Evolutionary conservation across 1,140 invertebrate species (phyloP), one percentile per base, ranked within the genome.

Genomic region (Aphelinus certus): DNA sequence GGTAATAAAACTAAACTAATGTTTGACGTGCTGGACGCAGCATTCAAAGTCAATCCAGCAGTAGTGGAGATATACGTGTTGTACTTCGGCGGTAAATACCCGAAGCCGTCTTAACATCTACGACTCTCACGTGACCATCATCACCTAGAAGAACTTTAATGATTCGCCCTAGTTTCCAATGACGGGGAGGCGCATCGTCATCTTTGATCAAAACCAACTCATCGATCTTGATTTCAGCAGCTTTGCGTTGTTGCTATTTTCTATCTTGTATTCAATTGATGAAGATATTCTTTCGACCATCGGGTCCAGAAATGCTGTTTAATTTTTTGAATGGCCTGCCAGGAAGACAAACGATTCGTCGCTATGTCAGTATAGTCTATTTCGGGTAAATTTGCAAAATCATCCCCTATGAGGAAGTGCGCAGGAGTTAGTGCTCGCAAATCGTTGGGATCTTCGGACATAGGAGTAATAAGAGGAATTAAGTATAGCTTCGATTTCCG

Each of bases 401-500:
- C 6, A 6, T 42, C 10, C 6, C 63, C 63, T n/a, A 65, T 65
- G 3, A 65, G 26, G n/a, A 65, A n/a, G n/a, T 65, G 63, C 6
- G 7, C 63, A 42, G 63, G 47, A 49, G 47, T 49, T 9, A 67
- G 7, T 3, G 67, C 45, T 51, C 42, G 2, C 9, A 49, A 45
- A 69, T 69, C 67, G 48, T 58, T 71, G 3, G 80, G 78, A 55
- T 81, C 74, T 9, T 51, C 7, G 3, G 79, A 79, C 1, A 81
- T 9, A n/a, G 78, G 76, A 55, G 65, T 73, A 0, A 81, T 26
- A 43, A 81, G 81, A 69, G 0, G 77, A 80, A 68, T 83, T 86
- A 6, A 84, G 55, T 10, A 76, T 65, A 4, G 81, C 79, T 75
- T 83, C 83, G 7, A 84, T 77, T 62, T 81, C 62, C 1, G 45